Conservation (phyloP, 2,888 invertebrate species). For the Acanthacorydalis orientalis region DNA sequence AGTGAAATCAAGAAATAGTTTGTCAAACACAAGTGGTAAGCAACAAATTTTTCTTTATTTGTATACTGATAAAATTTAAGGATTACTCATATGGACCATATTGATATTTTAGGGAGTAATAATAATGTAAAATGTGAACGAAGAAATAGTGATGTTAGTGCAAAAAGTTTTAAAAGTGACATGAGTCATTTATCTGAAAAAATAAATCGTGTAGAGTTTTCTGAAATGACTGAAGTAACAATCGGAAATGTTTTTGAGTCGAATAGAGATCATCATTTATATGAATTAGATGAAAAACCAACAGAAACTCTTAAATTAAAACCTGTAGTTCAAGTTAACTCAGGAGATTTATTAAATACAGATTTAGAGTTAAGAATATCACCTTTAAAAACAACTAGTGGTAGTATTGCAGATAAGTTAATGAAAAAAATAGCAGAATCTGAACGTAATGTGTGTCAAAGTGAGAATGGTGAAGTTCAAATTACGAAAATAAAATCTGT, state of each 20-base stretch:
- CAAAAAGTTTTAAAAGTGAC: constrained; percentile 16
- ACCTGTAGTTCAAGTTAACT: constrained; percentile 17
- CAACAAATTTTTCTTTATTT: constrained; percentile 6
- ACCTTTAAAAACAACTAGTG: constrained; percentile 13
- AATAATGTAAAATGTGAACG: constrained; percentile 8
- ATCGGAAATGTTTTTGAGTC: constrained; percentile 12
- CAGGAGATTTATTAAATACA: constrained; percentile 13
- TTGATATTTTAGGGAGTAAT: constrained; percentile 2
- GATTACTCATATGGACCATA: constrained; percentile 9
- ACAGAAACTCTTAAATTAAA: constrained; percentile 10
- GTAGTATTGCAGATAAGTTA: constrained; percentile 20
- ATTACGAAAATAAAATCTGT: constrained; percentile 5
- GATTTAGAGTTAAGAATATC: constrained; percentile 11
- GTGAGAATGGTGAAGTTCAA: not conserved
- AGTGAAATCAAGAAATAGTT: constrained; percentile 11
- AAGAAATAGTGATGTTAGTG: constrained; percentile 12
- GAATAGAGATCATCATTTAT: not conserved
- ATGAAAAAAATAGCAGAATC: constrained; percentile 19
- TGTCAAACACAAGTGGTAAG: constrained; percentile 8
- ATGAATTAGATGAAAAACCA: not conserved
- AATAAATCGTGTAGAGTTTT: constrained; percentile 17
- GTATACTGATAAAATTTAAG: constrained; percentile 11
- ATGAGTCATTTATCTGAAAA: constrained; percentile 17
- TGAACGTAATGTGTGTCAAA: not conserved
- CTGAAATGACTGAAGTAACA: constrained; percentile 19